These are phyloP conservation scores for Tenthredo livida DNA, from an alignment of 2,888 invertebrate genomes.

Conservation along the genomic window DNA sequence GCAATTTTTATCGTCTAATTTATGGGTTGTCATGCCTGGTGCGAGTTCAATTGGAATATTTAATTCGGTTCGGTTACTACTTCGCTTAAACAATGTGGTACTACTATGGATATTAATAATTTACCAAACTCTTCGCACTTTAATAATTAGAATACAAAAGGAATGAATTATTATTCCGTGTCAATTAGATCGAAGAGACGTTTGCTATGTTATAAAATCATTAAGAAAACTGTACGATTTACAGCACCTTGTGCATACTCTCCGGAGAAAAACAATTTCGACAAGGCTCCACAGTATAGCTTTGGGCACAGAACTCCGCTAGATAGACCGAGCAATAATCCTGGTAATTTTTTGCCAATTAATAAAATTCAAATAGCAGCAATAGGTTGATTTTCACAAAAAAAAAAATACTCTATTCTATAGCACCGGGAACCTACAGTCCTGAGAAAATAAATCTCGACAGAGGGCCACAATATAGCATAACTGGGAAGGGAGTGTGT, in stretches of 20 bases:
- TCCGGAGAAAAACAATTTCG: conserved; percentile 80
- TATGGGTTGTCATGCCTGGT: background rate
- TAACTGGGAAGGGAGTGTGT: conserved; percentile 51
- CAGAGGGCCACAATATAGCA: conserved; percentile 52
- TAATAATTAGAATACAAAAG: background rate
- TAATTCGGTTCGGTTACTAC: conserved; percentile 19
- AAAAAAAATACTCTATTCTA: background rate
- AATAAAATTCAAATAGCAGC: conserved; percentile 57
- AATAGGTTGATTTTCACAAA: conserved; percentile 16
- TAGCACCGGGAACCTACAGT: conserved; percentile 77
- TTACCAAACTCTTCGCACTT: background rate
- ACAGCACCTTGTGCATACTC: conserved; percentile 81
- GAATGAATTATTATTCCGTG: background rate
- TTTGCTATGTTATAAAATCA: background rate
- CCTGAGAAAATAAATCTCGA: conserved; percentile 73
- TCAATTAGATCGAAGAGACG: background rate
- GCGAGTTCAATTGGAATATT: background rate
- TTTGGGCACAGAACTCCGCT: conserved; percentile 81
- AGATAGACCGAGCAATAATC: conserved; percentile 80
- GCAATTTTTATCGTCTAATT: background rate
- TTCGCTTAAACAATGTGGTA: background rate
- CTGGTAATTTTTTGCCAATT: conserved; percentile 76
- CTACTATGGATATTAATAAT: background rate
- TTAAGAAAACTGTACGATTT: conserved; percentile 53
- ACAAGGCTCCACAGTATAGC: conserved; percentile 80